Conservation (phyloP, 2,888 invertebrate genomes). For the Mactromeris polynyma region DNA sequence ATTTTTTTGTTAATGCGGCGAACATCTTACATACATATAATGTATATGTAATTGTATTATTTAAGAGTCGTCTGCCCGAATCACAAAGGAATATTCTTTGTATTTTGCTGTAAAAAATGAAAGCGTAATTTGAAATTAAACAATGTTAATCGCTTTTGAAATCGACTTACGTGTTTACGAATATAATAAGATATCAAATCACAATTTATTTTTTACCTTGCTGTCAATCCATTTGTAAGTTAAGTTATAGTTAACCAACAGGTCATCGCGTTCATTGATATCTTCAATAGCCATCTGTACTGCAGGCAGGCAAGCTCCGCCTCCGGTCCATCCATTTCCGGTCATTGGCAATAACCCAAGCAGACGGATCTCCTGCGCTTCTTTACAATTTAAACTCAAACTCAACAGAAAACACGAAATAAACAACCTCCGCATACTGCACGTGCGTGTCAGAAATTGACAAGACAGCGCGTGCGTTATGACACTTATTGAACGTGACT, state of each 20-base stretch:
- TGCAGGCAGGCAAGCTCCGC: conserved; percentile 58
- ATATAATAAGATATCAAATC: too few relatives aligned
- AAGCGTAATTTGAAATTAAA: too few relatives aligned
- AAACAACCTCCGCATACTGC: neutral
- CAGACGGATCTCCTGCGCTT: conserved; percentile 25
- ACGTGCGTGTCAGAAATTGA: neutral
- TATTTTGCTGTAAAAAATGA: too few relatives aligned
- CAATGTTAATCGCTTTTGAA: too few relatives aligned
- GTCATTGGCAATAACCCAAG: conserved; percentile 63
- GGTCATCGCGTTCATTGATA: neutral
- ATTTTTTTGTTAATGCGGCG: too few relatives aligned
- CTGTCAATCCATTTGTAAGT: conserved; percentile 49
- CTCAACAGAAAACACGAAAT: neutral
- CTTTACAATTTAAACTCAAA: neutral
- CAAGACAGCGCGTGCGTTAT: neutral
- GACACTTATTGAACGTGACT: too few relatives aligned
- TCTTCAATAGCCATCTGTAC: conserved; percentile 52
- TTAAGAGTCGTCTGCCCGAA: too few relatives aligned
- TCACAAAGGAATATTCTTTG: too few relatives aligned
- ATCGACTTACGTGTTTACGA: too few relatives aligned
- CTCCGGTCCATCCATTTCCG: conserved; percentile 60
- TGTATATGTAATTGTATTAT: too few relatives aligned
- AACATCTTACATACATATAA: too few relatives aligned
- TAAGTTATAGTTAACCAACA: conserved; percentile 39
- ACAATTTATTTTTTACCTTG: too few relatives aligned